Evolutionary conservation across 2,888 invertebrate species (phyloP).

Genomic region (Panopea generosa): DNA sequence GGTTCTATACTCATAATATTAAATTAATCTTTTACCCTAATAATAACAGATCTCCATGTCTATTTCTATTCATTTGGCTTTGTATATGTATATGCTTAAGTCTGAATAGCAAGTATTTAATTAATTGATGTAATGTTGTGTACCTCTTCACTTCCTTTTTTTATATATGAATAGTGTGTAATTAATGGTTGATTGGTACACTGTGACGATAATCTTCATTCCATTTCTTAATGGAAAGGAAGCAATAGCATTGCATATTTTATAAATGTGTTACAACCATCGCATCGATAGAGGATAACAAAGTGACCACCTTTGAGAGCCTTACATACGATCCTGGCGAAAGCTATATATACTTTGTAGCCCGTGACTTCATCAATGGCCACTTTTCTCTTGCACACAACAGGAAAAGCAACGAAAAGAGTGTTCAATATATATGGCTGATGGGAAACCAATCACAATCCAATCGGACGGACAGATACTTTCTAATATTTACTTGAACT

Average conservation of each 20-base stretch:
- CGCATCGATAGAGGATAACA: constrained; percentile 92
- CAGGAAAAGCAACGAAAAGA: constrained; percentile 49
- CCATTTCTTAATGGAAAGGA: constrained; percentile 90
- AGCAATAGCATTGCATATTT: too few species aligned
- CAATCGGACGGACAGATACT: constrained; percentile 67
- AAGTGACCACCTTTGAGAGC: constrained; percentile 95
- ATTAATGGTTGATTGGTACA: too few species aligned
- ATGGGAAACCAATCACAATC: constrained; percentile 68
- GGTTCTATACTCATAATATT: too few species aligned
- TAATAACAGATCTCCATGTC: too few species aligned
- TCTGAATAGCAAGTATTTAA: too few species aligned
- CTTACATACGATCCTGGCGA: constrained; percentile 91
- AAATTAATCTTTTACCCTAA: too few species aligned
- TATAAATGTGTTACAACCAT: constrained; percentile 88
- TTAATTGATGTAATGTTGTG: too few species aligned
- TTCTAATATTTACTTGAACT: not conserved
- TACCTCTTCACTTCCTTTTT: too few species aligned
- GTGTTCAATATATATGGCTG: constrained; percentile 64
- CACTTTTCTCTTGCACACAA: constrained; percentile 90
- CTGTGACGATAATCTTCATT: too few species aligned
- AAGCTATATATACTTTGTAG: constrained; percentile 92
- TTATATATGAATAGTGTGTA: too few species aligned
- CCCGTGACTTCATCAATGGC: constrained; percentile 92
- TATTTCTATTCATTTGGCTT: too few species aligned
- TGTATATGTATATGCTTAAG: too few species aligned